A percentile compares a stretch with the other conserved stretches of the same genome.
phyloP scores from a whole-genome alignment of 2,888 invertebrate species.

The Chrysopilus asiliformis region DNA sequence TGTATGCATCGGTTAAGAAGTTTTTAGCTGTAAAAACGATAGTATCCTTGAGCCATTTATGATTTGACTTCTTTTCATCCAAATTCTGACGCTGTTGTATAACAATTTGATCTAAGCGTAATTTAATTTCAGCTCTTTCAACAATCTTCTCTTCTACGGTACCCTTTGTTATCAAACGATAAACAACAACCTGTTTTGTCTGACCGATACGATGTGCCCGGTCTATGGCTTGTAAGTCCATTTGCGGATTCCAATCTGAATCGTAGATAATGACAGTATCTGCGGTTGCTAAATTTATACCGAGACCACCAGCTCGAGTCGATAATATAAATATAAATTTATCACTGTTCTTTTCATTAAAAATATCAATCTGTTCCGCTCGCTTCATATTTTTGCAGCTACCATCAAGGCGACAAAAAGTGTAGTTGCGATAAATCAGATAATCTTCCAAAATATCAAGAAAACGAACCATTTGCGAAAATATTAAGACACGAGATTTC shows the following conservation, averaged over 20 bases:
- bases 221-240: slow-evolving; percentile 95
- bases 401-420: slow-evolving; percentile 87
- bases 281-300: slow-evolving; percentile 94
- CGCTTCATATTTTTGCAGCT: slow-evolving; percentile 96
- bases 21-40: no score
- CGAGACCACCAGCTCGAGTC: slow-evolving; percentile 94
- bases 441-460: slow-evolving; percentile 94
- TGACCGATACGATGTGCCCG: slow-evolving; percentile 98
- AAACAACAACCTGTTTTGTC: slow-evolving; percentile 85
- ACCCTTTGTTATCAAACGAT: slow-evolving; percentile 93
- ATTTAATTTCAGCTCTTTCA: slow-evolving; percentile 93
- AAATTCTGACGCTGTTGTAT: slow-evolving; percentile 97
- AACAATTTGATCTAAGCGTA: slow-evolving; percentile 88
- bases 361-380: slow-evolving; percentile 89
- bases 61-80: no score
- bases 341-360: slow-evolving; percentile 73
- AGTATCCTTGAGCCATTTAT: no score
- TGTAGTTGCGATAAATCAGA: slow-evolving; percentile 72
- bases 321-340: slow-evolving; percentile 99
- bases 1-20: no score
- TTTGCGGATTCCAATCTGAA: slow-evolving; percentile 99
- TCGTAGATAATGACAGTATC: slow-evolving; percentile 96
- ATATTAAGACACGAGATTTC: slow-evolving; percentile 84
- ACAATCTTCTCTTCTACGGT: slow-evolving; percentile 99
- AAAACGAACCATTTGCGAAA: slow-evolving; percentile 96